Evolutionary conservation across 2,888 invertebrate species (phyloP).

Genomic region (Keiferia lycopersicella): DNA sequence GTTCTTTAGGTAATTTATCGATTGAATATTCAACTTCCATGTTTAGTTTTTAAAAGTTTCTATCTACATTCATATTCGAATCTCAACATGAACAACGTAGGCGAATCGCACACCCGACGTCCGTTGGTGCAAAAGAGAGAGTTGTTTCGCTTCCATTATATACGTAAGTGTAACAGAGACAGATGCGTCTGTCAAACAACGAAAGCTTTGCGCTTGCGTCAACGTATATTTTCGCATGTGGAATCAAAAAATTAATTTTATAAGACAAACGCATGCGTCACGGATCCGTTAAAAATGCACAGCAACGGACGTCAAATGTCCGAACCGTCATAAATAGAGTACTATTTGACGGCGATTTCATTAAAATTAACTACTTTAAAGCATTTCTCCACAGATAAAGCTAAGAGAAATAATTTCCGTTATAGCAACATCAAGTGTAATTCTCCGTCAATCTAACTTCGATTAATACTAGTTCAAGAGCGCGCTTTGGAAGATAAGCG

Average conservation of each 20-base stretch:
- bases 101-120: too few relatives aligned
- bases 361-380: slow-evolving; percentile 17
- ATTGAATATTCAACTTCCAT: not conserved
- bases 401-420: slow-evolving; percentile 19
- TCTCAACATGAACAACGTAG: slow-evolving; percentile 4
- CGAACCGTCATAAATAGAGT: not conserved
- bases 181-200: too few relatives aligned
- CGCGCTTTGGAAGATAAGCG: slow-evolving; percentile 14
- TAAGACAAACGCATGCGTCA: too few relatives aligned
- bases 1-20: not conserved
- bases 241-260: too few relatives aligned
- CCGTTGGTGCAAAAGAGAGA: too few relatives aligned
- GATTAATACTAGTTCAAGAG: slow-evolving; percentile 10
- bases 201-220: too few relatives aligned
- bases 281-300: too few relatives aligned
- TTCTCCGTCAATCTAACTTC: slow-evolving; percentile 16
- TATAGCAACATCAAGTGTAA: slow-evolving; percentile 10
- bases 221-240: too few relatives aligned
- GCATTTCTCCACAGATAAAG: slow-evolving; percentile 14
- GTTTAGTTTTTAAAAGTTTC: not conserved
- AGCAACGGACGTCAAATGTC: too few relatives aligned
- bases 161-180: too few relatives aligned
- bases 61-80: not conserved
- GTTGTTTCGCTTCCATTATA: too few relatives aligned
- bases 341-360: not conserved